Evolutionary conservation across 2,888 invertebrate species (phyloP), one percentile per base, ranked within the genome.

Genomic region (Orchesellides sinensis): DNA sequence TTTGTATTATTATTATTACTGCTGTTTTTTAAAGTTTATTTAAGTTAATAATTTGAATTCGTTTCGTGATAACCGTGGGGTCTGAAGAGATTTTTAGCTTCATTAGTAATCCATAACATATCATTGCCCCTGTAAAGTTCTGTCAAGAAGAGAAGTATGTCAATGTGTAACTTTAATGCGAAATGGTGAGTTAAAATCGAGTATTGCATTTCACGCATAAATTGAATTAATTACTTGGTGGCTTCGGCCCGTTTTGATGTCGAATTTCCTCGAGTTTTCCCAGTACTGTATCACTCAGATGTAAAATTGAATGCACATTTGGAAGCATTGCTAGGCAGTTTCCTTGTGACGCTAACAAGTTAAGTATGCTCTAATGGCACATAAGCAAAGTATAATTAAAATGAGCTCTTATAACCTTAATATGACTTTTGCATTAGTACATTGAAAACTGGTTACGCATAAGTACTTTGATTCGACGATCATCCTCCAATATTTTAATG

Each of bases 271-370:
- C 85, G 49, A 84, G 52, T 74, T 83, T 86, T 23, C 82, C 63
- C 0, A 86, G 70, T 32, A 85, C 69, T 10, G 86, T 85, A 47
- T 87, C 87, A 25, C 87, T 86, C 21, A 86, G 49, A 47, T 87
- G 84, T 25, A 87, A 73, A 14, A 87, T 79, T 49, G 32, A 81
- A 10, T 81, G 82, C n/a, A 84, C 77, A 47, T 83, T 61, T 0
- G 87, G 87, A 14, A 87, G 68, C n/a, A 79, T 19, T 1, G 87
- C 86, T 0, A 87, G 59, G 14, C 83, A 83, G 27, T 87, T 86
- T 14, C 87, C 40, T 52, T 75, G 65, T 8, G 83, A 79, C 1
- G 85, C 86, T 35, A 87, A 23, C n/a, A 84, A 82, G 6, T 63
- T 68, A 21, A 87, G 29, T 4, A 83, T 85, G 73, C 73, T 52